These are phyloP conservation scores for Xylota segnis DNA, from an alignment of 2,888 invertebrate genomes.

Conservation along the genomic window DNA sequence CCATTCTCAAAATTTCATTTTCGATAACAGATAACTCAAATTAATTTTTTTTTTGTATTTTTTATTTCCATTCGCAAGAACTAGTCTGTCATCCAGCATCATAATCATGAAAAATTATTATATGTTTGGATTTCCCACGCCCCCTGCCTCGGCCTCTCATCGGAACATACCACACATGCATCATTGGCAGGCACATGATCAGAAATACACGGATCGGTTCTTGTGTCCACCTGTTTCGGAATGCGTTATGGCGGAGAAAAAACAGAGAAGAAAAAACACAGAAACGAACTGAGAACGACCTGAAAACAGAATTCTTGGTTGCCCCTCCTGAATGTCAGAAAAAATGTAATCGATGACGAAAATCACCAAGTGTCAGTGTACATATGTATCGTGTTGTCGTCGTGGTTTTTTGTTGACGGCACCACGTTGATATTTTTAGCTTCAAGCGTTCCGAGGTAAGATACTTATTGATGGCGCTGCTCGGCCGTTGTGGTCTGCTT, in stretches of 20 bases:
- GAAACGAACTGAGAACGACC: neutral
- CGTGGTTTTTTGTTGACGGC: constrained; percentile 5
- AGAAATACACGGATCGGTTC: constrained; percentile 32
- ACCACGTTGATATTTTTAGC: constrained; percentile 60
- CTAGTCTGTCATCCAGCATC: constrained; percentile 27
- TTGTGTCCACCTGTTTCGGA: constrained; percentile 52
- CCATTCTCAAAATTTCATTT: constrained; percentile 27
- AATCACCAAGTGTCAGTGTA: constrained; percentile 21
- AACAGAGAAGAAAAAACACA: neutral
- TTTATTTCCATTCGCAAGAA: neutral
- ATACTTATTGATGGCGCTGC: constrained; percentile 24
- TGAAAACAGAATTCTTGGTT: constrained; percentile 1
- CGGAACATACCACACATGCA: neutral
- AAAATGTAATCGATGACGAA: constrained; percentile 62
- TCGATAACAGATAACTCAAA: constrained; percentile 33
- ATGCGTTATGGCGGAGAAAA: constrained; percentile 25
- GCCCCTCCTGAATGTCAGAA: constrained; percentile 46
- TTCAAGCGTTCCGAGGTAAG: constrained; percentile 32
- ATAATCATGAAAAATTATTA: constrained; percentile 27
- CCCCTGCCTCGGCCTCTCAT: constrained; percentile 1
- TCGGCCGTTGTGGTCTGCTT: constrained; percentile 37
- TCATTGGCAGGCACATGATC: constrained; percentile 51
- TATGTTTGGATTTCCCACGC: constrained; percentile 30
- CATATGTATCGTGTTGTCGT: neutral
- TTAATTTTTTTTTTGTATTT: neutral